Evolutionary conservation across 1,140 invertebrate genomes (phyloP).

Genomic region (Octopus sinensis): DNA sequence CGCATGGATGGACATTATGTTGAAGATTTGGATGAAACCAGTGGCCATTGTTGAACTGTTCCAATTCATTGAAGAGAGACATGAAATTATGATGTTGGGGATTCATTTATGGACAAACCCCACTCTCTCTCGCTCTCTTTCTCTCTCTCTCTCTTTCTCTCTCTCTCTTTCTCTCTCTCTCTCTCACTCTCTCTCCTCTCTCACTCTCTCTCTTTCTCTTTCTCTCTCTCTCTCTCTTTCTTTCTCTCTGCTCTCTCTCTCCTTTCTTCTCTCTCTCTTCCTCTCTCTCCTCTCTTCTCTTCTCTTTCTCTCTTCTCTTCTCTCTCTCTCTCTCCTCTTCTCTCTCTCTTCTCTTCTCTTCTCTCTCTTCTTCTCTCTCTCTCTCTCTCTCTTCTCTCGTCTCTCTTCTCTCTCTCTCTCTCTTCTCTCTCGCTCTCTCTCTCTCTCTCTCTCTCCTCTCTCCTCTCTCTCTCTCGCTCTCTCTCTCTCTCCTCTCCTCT

Average conservation of each 20-base stretch:
- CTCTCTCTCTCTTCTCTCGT: neutral
- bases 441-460: neutral
- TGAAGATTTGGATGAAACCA: no score
- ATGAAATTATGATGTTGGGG: no score
- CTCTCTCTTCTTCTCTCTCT: neutral
- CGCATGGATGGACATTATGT: no score
- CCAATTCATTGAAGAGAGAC: no score
- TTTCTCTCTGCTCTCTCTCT: neutral
- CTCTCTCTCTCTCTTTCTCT: neutral
- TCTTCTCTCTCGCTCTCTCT: neutral
- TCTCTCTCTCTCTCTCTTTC: neutral
- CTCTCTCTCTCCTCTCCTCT: neutral
- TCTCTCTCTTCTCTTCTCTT: neutral
- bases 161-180: neutral
- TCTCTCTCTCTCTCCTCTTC: neutral
- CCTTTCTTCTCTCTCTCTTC: neutral
- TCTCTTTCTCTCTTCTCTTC: slow-evolving; percentile 6
- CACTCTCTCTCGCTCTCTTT: neutral
- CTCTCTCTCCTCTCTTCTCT: neutral
- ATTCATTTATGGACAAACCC: neutral
- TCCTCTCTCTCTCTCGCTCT: neutral
- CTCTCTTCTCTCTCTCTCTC: neutral
- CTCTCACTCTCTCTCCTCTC: neutral
- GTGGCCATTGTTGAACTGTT: no score
- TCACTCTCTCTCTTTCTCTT: neutral